Evolutionary conservation across 2,888 invertebrate genomes (phyloP).

Genomic region (Xestia c-nigrum): DNA sequence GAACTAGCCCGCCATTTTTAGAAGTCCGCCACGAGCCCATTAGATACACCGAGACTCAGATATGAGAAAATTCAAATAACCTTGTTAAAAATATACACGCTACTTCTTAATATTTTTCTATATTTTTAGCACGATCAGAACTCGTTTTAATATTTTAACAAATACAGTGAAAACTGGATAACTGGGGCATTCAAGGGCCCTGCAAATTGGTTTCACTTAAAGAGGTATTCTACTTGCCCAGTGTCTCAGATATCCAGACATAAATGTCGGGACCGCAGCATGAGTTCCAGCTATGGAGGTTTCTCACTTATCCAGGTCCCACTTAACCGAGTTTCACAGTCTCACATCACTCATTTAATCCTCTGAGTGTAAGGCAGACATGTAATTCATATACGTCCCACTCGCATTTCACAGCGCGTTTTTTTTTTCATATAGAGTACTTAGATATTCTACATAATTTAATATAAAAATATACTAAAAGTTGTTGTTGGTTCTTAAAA

Average conservation of each 20-base stretch:
- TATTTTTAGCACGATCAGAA: conserved; percentile 7
- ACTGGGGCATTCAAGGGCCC: too few species aligned
- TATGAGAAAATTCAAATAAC: conserved; percentile 23
- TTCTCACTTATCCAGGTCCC: too few species aligned
- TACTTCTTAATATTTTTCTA: not conserved
- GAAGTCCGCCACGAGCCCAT: not conserved
- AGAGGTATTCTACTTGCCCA: too few species aligned
- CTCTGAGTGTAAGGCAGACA: not conserved
- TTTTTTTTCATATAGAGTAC: conserved; percentile 11
- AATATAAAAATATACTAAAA: conserved; percentile 4
- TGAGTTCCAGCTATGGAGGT: too few species aligned
- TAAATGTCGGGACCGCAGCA: too few species aligned
- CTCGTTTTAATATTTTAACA: not conserved
- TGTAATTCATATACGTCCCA: not conserved
- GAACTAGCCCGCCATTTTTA: too few species aligned
- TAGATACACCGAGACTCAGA: not conserved
- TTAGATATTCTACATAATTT: conserved; percentile 5
- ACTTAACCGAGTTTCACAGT: too few species aligned
- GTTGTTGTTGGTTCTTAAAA: conserved; percentile 40
- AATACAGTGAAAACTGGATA: too few species aligned
- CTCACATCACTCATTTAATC: not conserved
- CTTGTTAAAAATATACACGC: conserved; percentile 1
- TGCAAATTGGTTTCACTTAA: too few species aligned
- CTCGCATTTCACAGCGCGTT: not conserved
- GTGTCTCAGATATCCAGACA: too few species aligned